Evolutionary conservation across 1,140 invertebrate genomes (phyloP).

Genomic region (Araneus ventricosus): DNA sequence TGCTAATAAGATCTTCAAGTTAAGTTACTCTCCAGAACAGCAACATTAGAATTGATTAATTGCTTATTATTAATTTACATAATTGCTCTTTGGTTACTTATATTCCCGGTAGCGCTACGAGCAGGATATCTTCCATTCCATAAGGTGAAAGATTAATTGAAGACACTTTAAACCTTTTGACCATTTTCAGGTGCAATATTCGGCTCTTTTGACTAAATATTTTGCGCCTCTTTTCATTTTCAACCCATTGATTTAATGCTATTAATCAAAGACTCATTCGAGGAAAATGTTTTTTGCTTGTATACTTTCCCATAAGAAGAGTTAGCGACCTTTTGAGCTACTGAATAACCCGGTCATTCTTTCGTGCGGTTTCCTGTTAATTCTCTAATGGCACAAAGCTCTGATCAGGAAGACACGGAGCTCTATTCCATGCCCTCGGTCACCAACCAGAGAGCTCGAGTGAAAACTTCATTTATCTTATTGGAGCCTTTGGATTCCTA

Average conservation of each 20-base stretch:
- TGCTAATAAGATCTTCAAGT: not conserved
- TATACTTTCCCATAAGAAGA: slow-evolving; percentile 5
- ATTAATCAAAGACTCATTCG: slow-evolving; percentile 41
- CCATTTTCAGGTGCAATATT: slow-evolving; percentile 35
- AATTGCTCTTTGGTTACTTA: slow-evolving; percentile 5
- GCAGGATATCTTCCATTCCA: slow-evolving; percentile 1
- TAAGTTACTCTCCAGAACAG: not conserved
- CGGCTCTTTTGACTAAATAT: slow-evolving; percentile 26
- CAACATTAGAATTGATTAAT: slow-evolving; percentile 15
- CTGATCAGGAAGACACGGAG: slow-evolving; percentile 21
- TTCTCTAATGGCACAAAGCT: not conserved
- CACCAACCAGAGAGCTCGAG: not conserved
- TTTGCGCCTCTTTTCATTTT: slow-evolving; percentile 29
- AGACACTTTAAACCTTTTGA: slow-evolving; percentile 19
- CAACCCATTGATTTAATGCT: slow-evolving; percentile 30
- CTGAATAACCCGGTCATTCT: slow-evolving; percentile 12
- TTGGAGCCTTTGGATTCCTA: not conserved
- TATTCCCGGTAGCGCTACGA: not conserved
- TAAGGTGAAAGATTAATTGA: slow-evolving; percentile 22
- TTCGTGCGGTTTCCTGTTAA: slow-evolving; percentile 35
- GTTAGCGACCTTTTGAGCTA: slow-evolving; percentile 38
- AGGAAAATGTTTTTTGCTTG: slow-evolving; percentile 16
- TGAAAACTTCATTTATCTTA: slow-evolving; percentile 13
- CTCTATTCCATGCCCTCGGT: slow-evolving; percentile 6
- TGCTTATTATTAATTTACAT: slow-evolving; percentile 27